A percentile compares a stretch with the other conserved stretches of the same genome.
These are phyloP conservation scores for Drosophila putrida DNA, from an alignment of 2,888 invertebrate genomes.

Conservation along the genomic window DNA sequence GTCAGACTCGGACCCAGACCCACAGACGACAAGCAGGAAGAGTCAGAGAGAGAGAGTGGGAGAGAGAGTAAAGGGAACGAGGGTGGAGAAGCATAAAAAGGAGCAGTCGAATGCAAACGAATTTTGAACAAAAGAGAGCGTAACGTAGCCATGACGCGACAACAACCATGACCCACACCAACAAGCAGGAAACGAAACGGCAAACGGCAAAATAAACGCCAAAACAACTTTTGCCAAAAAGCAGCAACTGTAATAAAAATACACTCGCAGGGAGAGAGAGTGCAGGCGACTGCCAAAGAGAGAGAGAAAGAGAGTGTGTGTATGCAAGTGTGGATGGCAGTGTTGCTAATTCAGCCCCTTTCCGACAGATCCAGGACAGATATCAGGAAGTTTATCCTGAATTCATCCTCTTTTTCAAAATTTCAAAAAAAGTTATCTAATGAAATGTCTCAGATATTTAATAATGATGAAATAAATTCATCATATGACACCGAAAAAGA, in stretches of 20 bases:
- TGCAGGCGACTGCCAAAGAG: not conserved
- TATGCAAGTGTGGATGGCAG: not conserved
- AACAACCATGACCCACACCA: constrained; percentile 84
- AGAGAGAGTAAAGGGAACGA: not conserved
- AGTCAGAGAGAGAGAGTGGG: not conserved
- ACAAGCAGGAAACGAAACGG: constrained; percentile 70
- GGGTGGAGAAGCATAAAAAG: constrained; percentile 48
- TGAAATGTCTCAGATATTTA: too few relatives aligned
- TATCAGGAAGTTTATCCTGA: too few relatives aligned
- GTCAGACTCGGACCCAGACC: constrained; percentile 45
- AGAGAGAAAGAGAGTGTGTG: constrained; percentile 6
- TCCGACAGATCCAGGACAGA: too few relatives aligned
- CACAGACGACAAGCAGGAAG: constrained; percentile 19
- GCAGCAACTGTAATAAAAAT: constrained; percentile 70
- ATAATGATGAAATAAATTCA: too few relatives aligned
- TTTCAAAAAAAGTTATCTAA: too few relatives aligned
- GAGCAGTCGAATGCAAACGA: constrained; percentile 55
- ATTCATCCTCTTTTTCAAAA: too few relatives aligned
- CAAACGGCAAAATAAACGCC: constrained; percentile 59
- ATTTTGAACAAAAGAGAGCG: constrained; percentile 28
- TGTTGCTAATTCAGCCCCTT: too few relatives aligned
- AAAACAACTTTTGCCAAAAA: constrained; percentile 69
- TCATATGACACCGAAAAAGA: too few relatives aligned
- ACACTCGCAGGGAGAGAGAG: constrained; percentile 11
- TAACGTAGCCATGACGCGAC: constrained; percentile 57